Percentiles rank a stretch among this genome's conserved stretches.
phyloP scores from a whole-genome alignment of 2,113 vertebrate species.

The Ploceus nigricollis region DNA sequence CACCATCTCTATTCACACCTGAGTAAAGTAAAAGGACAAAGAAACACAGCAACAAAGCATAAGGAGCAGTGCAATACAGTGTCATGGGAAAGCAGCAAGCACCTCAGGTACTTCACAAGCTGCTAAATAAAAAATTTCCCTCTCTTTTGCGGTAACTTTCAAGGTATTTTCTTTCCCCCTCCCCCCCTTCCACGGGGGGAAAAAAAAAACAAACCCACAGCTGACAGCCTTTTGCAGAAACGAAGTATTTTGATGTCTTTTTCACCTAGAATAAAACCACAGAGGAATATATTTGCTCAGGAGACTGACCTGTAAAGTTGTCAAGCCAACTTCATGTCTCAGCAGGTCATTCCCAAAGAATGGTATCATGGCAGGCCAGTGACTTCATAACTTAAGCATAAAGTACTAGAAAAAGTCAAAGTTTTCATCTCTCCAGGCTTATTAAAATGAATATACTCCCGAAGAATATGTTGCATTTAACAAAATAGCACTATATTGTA shows the following conservation, averaged over 20 bases:
- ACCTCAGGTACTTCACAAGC: not conserved
- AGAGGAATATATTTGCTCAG: not conserved
- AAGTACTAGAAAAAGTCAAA: not conserved
- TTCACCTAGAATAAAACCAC: not conserved
- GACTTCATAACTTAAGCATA: not conserved
- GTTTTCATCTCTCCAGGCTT: not conserved
- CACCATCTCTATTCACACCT: not conserved
- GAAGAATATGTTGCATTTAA: not conserved
- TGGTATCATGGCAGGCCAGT: not conserved
- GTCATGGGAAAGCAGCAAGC: not conserved
- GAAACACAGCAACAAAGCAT: not conserved
- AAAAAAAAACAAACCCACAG: not conserved
- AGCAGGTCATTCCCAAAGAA: not conserved
- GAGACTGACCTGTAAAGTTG: not conserved
- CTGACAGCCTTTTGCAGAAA: not conserved
- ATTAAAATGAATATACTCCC: not conserved
- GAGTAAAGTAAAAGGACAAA: not conserved
- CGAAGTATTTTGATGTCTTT: not conserved
- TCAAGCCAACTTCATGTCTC: not conserved
- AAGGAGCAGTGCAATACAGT: not conserved
- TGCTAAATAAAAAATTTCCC: not conserved
- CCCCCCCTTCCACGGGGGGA: rapidly evolving
- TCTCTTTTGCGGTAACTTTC: not conserved
- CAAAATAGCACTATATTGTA: not conserved
- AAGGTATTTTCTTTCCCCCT: not conserved